These are phyloP conservation scores for Hirundichthys speculiger DNA, from an alignment of 2,113 vertebrate genomes.

Conservation along the genomic window DNA sequence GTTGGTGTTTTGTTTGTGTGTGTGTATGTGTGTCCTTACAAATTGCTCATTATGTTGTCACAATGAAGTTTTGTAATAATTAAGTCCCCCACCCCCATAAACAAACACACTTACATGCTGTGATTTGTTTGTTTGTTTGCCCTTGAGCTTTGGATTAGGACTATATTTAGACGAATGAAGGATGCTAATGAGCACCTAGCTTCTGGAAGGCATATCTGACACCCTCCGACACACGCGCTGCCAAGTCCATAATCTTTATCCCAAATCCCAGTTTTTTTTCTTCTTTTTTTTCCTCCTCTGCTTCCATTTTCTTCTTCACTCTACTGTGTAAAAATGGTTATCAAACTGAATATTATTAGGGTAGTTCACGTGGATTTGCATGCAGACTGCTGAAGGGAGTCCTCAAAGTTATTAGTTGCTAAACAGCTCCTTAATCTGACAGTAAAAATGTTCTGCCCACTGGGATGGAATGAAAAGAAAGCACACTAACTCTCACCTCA, in stretches of 20 bases:
- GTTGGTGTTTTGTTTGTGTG: too few species aligned
- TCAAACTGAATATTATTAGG: slow-evolving; percentile 20
- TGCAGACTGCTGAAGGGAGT: slow-evolving; percentile 2
- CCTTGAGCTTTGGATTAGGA: slow-evolving; percentile 68
- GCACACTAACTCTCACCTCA: not conserved
- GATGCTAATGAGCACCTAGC: slow-evolving; percentile 77
- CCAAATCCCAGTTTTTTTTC: slow-evolving; percentile 36
- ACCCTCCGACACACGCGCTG: slow-evolving; percentile 54
- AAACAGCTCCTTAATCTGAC: slow-evolving; percentile 38
- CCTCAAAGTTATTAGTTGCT: not conserved
- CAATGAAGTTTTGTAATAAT: slow-evolving; percentile 37
- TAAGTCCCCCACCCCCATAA: slow-evolving; percentile 14
- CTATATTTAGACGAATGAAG: slow-evolving; percentile 75
- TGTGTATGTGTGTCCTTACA: too few species aligned
- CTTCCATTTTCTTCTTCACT: slow-evolving; percentile 26
- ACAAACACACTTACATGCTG: slow-evolving; percentile 23
- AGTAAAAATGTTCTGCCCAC: not conserved
- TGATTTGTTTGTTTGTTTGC: slow-evolving; percentile 60
- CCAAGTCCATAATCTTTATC: slow-evolving; percentile 69
- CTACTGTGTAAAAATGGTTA: slow-evolving; percentile 36
- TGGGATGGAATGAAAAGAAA: slow-evolving; percentile 1
- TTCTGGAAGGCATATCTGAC: slow-evolving; percentile 72
- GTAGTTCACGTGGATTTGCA: slow-evolving; percentile 29
- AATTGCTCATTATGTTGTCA: slow-evolving; percentile 29
- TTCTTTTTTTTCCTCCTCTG: slow-evolving; percentile 13